Conservation (phyloP, 2,888 invertebrate genomes). For the Epinotia bilunana region DNA sequence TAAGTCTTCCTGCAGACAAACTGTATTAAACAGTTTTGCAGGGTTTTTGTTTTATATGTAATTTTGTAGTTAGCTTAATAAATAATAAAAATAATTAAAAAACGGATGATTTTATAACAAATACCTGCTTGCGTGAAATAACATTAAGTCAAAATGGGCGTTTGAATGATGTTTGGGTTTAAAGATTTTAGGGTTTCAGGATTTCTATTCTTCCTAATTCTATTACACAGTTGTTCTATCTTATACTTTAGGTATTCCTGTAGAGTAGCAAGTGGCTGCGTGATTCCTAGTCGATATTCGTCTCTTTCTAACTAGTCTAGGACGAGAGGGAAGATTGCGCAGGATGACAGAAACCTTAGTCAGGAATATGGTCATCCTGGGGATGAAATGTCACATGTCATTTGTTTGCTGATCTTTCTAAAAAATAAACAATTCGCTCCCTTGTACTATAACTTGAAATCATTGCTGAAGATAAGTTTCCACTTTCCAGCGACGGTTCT, state of each 20-base stretch:
- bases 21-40: too few relatives aligned
- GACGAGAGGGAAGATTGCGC: not conserved
- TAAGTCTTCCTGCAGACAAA: too few relatives aligned
- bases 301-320: conserved; percentile 1
- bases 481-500: not conserved
- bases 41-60: too few relatives aligned
- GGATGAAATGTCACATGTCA: not conserved
- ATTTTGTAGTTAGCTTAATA: too few relatives aligned
- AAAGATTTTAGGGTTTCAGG: too few relatives aligned
- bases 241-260: not conserved
- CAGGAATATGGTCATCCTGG: not conserved
- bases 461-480: not conserved
- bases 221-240: too few relatives aligned
- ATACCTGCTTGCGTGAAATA: too few relatives aligned
- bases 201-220: not conserved
- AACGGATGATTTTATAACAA: too few relatives aligned
- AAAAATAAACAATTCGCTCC: not conserved
- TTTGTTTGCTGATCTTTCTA: not conserved
- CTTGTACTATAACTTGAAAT: not conserved
- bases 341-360: not conserved
- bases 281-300: not conserved
- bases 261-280: not conserved
- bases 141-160: too few relatives aligned
- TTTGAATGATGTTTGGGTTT: too few relatives aligned
- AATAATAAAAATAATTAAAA: too few relatives aligned